Evolutionary conservation across 2,888 invertebrate species (phyloP).

Genomic region (Cylindroiulus punctatus): DNA sequence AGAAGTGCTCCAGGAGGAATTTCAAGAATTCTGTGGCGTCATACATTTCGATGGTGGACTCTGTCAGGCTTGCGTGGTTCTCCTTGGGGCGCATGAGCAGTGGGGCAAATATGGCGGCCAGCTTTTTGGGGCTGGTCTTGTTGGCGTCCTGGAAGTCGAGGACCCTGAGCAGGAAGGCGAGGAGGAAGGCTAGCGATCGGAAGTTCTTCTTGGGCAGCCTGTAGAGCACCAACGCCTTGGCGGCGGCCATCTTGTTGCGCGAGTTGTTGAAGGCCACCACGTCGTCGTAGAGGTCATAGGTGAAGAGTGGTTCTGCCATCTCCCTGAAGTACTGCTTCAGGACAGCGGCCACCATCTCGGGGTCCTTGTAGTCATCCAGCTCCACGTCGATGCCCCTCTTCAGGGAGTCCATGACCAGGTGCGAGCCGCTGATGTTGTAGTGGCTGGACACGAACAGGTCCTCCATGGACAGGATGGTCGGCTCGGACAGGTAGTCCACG

Average conservation of each 20-base stretch:
- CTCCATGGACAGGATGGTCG: background rate
- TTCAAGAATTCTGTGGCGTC: background rate
- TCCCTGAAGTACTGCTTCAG: background rate
- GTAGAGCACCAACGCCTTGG: background rate
- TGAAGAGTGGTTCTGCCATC: slow-evolving; percentile 4
- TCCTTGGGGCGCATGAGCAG: slow-evolving; percentile 10
- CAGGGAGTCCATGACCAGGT: background rate
- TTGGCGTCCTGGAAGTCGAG: background rate
- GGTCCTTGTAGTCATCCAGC: slow-evolving; percentile 21
- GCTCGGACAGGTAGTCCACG: slow-evolving; percentile 1
- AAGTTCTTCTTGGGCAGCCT: background rate
- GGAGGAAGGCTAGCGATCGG: background rate
- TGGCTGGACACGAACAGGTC: background rate
- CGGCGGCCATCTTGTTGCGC: background rate
- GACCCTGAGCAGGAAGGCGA: background rate
- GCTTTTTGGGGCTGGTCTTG: background rate
- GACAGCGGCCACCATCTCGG: background rate
- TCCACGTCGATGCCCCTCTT: background rate
- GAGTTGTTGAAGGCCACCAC: background rate
- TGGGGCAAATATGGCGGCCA: background rate
- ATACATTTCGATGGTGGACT: background rate
- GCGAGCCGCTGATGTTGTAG: background rate
- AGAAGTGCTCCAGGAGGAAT: background rate
- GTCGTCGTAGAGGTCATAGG: slow-evolving; percentile 30
- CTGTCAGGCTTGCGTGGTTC: background rate